phyloP scores from a whole-genome alignment of 2,797 vertebrate species.

The Anomalospiza imberbis region DNA sequence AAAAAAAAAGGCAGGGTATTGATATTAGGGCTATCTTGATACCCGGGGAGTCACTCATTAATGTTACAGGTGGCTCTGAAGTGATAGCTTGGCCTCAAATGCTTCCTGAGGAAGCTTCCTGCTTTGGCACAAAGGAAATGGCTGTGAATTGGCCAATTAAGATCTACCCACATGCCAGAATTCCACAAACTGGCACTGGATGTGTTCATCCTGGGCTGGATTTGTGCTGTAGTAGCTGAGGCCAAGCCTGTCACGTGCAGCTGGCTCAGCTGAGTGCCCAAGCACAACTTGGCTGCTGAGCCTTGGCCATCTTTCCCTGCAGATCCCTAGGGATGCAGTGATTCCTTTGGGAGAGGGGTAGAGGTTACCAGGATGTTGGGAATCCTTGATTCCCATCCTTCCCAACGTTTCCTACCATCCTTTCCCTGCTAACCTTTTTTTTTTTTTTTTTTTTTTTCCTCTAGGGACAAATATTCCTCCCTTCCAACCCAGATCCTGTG shows the following conservation, averaged over 20 bases:
- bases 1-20: not conserved
- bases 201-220: not conserved
- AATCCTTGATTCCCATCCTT: not conserved
- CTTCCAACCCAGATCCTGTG: accelerated
- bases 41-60: not conserved
- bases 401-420: not conserved
- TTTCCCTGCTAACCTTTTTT: not conserved
- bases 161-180: not conserved
- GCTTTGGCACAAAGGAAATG: not conserved
- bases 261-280: not conserved
- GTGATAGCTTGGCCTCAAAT: accelerated
- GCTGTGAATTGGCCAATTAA: not conserved
- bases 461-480: not conserved
- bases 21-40: not conserved
- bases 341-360: not conserved
- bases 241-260: not conserved
- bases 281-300: not conserved
- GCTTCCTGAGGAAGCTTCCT: not conserved
- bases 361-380: not conserved
- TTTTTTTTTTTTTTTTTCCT: not conserved
- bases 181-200: not conserved
- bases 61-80: not conserved
- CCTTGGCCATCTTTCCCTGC: not conserved
- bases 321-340: not conserved
- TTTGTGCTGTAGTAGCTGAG: not conserved